These are phyloP conservation scores for Acridotheres tristis DNA, from an alignment of 2,797 vertebrate species.

Conservation along the genomic window DNA sequence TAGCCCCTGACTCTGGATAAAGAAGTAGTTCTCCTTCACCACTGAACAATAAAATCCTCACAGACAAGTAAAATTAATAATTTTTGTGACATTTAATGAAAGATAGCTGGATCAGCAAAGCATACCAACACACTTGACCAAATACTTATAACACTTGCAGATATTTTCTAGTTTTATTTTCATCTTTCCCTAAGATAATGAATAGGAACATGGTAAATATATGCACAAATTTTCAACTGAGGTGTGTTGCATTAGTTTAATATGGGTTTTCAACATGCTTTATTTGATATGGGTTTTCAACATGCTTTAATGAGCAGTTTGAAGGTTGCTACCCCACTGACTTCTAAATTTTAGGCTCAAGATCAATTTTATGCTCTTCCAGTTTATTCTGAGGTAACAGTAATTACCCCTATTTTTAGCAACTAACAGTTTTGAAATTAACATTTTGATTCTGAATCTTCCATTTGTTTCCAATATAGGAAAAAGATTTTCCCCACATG, in stretches of 20 bases:
- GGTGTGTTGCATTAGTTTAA: not conserved
- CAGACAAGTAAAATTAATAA: not conserved
- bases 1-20: not conserved
- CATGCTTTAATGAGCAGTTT: not conserved
- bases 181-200: not conserved
- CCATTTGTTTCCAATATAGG: not conserved
- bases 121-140: not conserved
- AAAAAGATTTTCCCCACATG: not conserved
- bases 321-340: not conserved
- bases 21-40: not conserved
- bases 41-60: not conserved
- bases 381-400: slow-evolving; percentile 7
- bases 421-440: not conserved
- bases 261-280: not conserved
- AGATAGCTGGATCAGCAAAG: not conserved
- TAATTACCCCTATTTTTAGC: not conserved
- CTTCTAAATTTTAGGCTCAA: not conserved
- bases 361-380: not conserved
- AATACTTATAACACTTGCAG: not conserved
- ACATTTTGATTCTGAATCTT: not conserved
- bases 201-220: not conserved
- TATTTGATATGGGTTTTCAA: not conserved
- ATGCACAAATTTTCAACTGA: not conserved
- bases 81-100: not conserved
- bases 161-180: not conserved